Percentiles rank a stretch among this genome's conserved stretches.
Conservation (phyloP, 2,113 vertebrate species). For the Columba livia region DNA sequence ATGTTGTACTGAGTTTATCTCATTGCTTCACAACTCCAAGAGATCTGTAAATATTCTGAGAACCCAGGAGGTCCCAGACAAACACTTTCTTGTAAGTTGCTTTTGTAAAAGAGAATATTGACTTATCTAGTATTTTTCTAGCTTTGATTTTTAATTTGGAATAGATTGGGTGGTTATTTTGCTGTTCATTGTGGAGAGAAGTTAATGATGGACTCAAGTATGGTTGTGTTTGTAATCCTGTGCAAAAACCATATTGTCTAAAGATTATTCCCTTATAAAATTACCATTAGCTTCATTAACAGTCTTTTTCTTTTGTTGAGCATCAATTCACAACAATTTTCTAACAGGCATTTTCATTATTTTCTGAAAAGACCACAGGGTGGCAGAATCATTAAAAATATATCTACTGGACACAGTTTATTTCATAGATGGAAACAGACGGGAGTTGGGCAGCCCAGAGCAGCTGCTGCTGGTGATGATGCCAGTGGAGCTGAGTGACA, state of each 20-base stretch:
- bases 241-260: not conserved
- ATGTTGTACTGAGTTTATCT: not conserved
- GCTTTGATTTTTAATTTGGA: not conserved
- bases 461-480: not conserved
- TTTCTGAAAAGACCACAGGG: constrained; percentile 33
- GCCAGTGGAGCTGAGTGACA: not conserved
- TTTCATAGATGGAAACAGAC: accelerated
- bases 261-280: not conserved
- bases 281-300: not conserved
- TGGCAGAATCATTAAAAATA: constrained; percentile 22
- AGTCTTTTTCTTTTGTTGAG: not conserved
- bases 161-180: not conserved
- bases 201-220: not conserved
- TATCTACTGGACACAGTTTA: not conserved
- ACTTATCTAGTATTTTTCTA: not conserved
- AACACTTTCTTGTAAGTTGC: not conserved
- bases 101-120: not conserved
- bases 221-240: not conserved
- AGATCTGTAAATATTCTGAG: not conserved
- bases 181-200: not conserved
- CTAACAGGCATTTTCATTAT: not conserved
- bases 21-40: not conserved
- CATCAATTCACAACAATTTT: not conserved
- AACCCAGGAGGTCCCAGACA: not conserved
- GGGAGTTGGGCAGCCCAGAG: accelerated